Evolutionary conservation across 2,113 vertebrate genomes (phyloP).

Genomic region (Triplophysa rosa): DNA sequence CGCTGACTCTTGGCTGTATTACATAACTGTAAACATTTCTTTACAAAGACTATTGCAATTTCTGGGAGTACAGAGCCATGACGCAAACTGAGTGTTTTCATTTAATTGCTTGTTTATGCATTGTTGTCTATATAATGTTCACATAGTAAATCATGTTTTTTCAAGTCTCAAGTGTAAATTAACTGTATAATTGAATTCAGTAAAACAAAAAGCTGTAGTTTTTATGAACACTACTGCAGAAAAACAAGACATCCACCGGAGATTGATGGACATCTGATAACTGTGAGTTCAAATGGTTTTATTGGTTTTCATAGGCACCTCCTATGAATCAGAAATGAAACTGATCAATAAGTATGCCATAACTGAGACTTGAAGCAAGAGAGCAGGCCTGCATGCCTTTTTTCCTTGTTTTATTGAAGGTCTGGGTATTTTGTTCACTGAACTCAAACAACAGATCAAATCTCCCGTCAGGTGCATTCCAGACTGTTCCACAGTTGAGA

Average conservation of each 20-base stretch:
- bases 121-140: background rate
- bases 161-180: background rate
- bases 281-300: background rate
- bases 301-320: background rate
- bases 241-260: background rate
- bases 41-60: constrained; percentile 12
- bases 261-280: background rate
- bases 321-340: background rate
- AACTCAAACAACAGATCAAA: constrained; percentile 26
- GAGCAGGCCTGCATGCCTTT: background rate
- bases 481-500: constrained; percentile 1
- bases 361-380: constrained; percentile 7
- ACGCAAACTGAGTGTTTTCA: constrained; percentile 13
- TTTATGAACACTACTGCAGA: too few relatives aligned
- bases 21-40: constrained; percentile 52
- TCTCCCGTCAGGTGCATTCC: constrained; percentile 1
- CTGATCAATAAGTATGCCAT: background rate
- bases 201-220: too few relatives aligned
- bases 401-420: constrained; percentile 17
- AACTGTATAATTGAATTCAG: too few relatives aligned
- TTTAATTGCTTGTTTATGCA: constrained; percentile 7
- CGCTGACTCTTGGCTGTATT: constrained; percentile 28
- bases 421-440: background rate
- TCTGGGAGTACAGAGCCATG: constrained; percentile 9
- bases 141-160: background rate